These are phyloP conservation scores for Psittacara wagleri DNA, from an alignment of 2,113 vertebrate species.

Conservation along the genomic window DNA sequence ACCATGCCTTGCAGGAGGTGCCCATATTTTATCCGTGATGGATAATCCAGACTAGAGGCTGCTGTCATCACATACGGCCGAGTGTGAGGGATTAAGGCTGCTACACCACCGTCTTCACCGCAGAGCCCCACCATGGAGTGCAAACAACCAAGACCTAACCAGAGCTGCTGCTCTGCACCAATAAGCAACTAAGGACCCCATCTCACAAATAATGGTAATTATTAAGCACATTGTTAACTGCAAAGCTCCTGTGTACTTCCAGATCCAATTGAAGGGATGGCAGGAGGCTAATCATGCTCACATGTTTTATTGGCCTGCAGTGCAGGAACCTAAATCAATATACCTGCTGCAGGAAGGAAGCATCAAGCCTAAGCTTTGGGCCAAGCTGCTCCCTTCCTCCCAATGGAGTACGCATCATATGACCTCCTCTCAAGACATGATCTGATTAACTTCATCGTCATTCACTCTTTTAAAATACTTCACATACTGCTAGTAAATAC, in stretches of 20 bases:
- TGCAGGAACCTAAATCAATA: not conserved
- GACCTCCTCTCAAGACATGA: not conserved
- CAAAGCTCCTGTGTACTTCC: not conserved
- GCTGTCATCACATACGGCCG: not conserved
- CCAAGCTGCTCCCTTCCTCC: not conserved
- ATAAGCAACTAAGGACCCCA: not conserved
- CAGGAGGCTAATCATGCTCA: not conserved
- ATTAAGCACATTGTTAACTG: not conserved
- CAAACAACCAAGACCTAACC: rapidly evolving
- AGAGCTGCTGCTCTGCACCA: not conserved
- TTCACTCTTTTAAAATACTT: not conserved
- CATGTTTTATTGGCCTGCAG: not conserved
- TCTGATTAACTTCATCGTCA: not conserved
- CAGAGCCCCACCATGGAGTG: not conserved
- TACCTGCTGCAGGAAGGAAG: not conserved
- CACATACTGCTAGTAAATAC: not conserved
- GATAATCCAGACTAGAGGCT: conserved; percentile 18
- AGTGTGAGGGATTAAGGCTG: conserved; percentile 46
- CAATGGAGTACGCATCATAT: not conserved
- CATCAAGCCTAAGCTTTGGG: not conserved
- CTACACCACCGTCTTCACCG: not conserved
- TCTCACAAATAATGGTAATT: not conserved
- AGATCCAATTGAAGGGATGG: not conserved
- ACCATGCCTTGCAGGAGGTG: not conserved
- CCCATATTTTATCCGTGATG: not conserved